Evolutionary conservation across 1,140 invertebrate species (phyloP).

Genomic region (Diorhabda sublineata): DNA sequence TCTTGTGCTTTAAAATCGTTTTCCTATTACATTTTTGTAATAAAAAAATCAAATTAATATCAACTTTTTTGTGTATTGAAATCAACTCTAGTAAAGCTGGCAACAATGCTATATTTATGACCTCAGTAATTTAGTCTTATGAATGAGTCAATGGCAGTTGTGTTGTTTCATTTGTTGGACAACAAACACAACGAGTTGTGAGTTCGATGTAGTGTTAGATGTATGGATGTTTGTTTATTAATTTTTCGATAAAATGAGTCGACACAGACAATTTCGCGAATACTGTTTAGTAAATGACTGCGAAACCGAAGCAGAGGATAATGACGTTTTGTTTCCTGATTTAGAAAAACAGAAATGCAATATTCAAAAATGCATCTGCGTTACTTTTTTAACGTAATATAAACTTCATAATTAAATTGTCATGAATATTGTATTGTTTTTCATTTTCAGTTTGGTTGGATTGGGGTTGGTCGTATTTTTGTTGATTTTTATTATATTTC

Average conservation of each 20-base stretch:
- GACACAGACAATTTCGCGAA: constrained; percentile 18
- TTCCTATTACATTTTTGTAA: no score
- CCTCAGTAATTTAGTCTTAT: not conserved
- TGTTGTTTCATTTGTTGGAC: not conserved
- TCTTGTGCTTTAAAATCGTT: no score
- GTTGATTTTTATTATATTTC: constrained; percentile 32
- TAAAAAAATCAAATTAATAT: no score
- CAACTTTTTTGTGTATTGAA: no score
- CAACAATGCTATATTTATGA: not conserved
- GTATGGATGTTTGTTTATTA: no score
- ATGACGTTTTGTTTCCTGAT: constrained; percentile 6
- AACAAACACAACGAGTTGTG: not conserved
- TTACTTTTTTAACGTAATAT: constrained; percentile 1
- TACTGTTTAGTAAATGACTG: constrained; percentile 25
- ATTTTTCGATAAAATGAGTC: not conserved
- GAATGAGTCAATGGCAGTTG: not conserved
- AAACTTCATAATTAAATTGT: not conserved
- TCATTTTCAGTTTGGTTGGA: constrained; percentile 24
- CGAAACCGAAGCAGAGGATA: constrained; percentile 10
- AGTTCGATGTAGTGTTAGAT: not conserved
- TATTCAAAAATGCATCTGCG: constrained; percentile 5
- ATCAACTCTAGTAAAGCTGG: not conserved
- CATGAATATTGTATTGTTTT: not conserved
- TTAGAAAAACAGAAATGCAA: constrained; percentile 2
- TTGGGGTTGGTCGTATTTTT: constrained; percentile 25